phyloP scores from a whole-genome alignment of 2,888 invertebrate genomes.

The Tinea pellionella region DNA sequence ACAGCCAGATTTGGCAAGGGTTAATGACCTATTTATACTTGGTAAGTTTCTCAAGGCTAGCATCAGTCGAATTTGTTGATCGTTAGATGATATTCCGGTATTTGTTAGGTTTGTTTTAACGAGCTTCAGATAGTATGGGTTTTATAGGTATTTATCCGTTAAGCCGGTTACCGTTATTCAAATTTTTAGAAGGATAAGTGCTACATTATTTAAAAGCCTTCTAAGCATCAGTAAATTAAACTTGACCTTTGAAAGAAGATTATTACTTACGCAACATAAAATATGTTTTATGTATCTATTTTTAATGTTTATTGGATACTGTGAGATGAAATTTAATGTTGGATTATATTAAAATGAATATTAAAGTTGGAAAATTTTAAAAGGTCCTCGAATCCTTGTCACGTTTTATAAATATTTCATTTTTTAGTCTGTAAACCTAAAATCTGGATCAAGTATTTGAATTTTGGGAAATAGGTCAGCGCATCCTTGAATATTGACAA shows the following conservation, averaged over 20 bases:
- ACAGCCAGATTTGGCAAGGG: slow-evolving; percentile 65
- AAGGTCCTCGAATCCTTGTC: slow-evolving; percentile 18
- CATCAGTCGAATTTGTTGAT: slow-evolving; percentile 40
- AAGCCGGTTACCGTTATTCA: slow-evolving; percentile 44
- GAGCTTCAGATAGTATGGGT: slow-evolving; percentile 32
- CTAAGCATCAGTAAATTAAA: not conserved
- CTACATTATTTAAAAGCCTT: not conserved
- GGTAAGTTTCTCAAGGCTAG: slow-evolving; percentile 63
- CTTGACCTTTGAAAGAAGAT: not conserved
- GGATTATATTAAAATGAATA: not conserved
- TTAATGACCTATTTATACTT: slow-evolving; percentile 67
- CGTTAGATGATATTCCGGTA: slow-evolving; percentile 47
- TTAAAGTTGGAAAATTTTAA: slow-evolving; percentile 18
- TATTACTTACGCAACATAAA: slow-evolving; percentile 3
- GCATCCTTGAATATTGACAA: slow-evolving; percentile 4
- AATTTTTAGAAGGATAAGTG: slow-evolving; percentile 22
- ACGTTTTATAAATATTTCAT: not conserved
- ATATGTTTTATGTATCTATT: slow-evolving; percentile 13
- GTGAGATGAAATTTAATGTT: slow-evolving; percentile 9
- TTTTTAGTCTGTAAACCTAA: not conserved
- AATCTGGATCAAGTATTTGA: slow-evolving; percentile 11
- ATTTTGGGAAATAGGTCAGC: slow-evolving; percentile 9
- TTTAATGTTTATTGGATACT: slow-evolving; percentile 16
- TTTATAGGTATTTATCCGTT: slow-evolving; percentile 38
- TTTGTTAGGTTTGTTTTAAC: slow-evolving; percentile 23